Conservation (phyloP, 2,797 vertebrate genomes). For the Rhincodon typus region DNA sequence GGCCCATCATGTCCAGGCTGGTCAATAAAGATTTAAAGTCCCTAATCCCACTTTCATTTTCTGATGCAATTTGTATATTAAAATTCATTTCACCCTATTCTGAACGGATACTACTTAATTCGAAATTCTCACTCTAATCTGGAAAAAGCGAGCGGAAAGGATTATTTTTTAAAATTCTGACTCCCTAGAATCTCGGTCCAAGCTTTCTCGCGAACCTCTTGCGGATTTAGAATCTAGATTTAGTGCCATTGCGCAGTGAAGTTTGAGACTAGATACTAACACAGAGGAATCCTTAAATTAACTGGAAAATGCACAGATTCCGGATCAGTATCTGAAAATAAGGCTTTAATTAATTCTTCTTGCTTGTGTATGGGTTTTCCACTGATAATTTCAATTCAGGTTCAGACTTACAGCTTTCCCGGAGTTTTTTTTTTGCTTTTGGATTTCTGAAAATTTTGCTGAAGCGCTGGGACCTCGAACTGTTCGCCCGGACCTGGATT, state of each 20-base stretch:
- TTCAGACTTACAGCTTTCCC: neutral
- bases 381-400: neutral
- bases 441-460: neutral
- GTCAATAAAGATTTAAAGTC: no score
- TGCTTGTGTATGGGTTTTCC: neutral
- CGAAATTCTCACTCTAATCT: neutral
- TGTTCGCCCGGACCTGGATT: neutral
- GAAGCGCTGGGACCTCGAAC: neutral
- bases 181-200: neutral
- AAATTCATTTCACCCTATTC: neutral
- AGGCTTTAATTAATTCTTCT: neutral
- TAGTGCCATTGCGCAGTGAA: neutral
- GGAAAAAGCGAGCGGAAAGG: neutral
- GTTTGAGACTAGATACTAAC: neutral
- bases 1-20: no score
- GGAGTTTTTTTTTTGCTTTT: neutral
- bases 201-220: neutral
- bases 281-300: neutral
- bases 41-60: no score
- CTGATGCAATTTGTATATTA: no score
- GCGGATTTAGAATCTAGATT: neutral
- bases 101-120: neutral
- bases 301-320: neutral
- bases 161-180: neutral
- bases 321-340: neutral